phyloP scores from a whole-genome alignment of 2,113 vertebrate genomes.

The Halcyon malimbica region DNA sequence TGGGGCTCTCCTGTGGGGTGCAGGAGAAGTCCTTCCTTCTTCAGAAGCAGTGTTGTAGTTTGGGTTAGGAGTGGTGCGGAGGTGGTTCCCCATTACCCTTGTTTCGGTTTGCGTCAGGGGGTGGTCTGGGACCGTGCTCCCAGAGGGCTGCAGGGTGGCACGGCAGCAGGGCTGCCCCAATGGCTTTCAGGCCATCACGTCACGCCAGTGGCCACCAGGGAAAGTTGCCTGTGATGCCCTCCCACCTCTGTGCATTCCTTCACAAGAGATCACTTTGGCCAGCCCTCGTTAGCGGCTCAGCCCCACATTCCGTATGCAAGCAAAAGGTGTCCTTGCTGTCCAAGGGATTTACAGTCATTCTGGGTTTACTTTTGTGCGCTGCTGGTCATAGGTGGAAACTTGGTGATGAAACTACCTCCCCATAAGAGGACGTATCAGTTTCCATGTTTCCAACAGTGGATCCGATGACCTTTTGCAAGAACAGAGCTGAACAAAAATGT shows the following conservation, averaged over 20 bases:
- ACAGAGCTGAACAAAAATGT: constrained; percentile 20
- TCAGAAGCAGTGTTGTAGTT: background rate
- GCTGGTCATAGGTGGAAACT: background rate
- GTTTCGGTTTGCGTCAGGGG: background rate
- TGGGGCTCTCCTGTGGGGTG: background rate
- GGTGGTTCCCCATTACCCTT: background rate
- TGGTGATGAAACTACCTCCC: background rate
- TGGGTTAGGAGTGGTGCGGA: background rate
- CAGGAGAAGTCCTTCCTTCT: background rate
- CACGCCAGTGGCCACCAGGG: accelerated
- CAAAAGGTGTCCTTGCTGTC: background rate
- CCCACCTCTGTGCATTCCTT: background rate
- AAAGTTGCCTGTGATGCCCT: background rate
- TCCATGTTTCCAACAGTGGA: background rate
- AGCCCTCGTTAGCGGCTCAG: background rate
- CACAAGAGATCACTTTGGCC: background rate
- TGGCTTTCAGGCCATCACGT: background rate
- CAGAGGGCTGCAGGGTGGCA: accelerated
- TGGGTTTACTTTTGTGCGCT: background rate
- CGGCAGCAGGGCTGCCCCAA: accelerated
- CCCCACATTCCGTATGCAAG: background rate
- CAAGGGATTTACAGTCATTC: background rate
- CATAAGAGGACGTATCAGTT: background rate
- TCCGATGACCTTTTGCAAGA: constrained; percentile 34
- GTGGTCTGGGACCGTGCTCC: background rate